Evolutionary conservation across 2,797 vertebrate species (phyloP).

Genomic region (Sciurus vulgaris): DNA sequence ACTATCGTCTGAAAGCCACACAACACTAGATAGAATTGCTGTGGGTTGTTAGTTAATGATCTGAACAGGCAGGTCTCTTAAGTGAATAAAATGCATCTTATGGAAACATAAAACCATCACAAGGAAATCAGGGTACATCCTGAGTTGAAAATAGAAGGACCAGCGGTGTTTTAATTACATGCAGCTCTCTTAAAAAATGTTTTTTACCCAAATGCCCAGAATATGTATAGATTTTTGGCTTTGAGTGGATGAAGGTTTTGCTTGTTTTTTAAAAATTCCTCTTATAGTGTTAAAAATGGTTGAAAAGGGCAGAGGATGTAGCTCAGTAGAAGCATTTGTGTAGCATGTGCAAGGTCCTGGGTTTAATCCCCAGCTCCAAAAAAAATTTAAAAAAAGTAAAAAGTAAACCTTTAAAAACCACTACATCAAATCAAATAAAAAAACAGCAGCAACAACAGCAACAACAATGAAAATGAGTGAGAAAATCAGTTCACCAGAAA

Average conservation of each 20-base stretch:
- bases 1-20: constrained; percentile 36
- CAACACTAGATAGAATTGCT: not conserved
- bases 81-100: not conserved
- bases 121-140: not conserved
- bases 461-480: not conserved
- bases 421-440: no score
- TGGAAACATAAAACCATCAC: not conserved
- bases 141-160: constrained; percentile 15
- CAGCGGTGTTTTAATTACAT: constrained; percentile 4
- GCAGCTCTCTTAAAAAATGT: not conserved
- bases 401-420: no score
- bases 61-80: not conserved
- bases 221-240: not conserved
- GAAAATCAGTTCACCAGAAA: constrained; percentile 3
- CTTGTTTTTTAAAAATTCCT: not conserved
- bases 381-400: no score
- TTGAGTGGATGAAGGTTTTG: not conserved
- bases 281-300: not conserved
- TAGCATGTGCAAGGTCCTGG: no score
- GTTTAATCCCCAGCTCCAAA: no score
- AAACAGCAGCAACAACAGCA: no score
- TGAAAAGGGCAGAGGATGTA: not conserved
- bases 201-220: constrained; percentile 39
- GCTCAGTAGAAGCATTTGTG: no score
- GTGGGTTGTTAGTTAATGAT: not conserved